phyloP scores from a whole-genome alignment of 2,113 vertebrate genomes.

The Gambusia holbrooki region DNA sequence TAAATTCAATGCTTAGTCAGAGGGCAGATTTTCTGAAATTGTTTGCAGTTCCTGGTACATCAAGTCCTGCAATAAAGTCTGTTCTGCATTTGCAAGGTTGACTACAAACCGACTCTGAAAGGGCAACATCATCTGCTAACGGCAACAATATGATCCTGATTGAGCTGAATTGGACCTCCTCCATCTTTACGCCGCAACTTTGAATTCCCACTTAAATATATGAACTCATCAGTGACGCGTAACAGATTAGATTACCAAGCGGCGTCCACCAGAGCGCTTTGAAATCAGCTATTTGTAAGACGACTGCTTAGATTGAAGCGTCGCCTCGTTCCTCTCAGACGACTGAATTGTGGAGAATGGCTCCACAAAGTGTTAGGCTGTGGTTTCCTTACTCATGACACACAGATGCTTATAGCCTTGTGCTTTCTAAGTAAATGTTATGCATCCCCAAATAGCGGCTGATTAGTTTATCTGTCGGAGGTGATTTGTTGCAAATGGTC shows the following conservation, averaged over 20 bases:
- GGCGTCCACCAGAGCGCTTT: background rate
- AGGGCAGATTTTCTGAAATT: background rate
- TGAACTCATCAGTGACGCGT: background rate
- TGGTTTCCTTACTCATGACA: slow-evolving; percentile 18
- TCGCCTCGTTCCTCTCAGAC: background rate
- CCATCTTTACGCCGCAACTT: background rate
- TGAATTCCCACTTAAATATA: background rate
- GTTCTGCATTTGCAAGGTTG: background rate
- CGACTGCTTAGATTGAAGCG: background rate
- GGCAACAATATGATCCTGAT: background rate
- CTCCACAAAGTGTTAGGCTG: background rate
- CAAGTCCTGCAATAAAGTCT: background rate
- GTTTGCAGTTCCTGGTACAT: background rate
- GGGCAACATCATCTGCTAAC: background rate
- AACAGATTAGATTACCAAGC: background rate
- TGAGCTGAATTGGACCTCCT: background rate
- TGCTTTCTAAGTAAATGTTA: slow-evolving; percentile 71
- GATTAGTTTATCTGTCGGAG: slow-evolving; percentile 70
- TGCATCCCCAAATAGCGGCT: slow-evolving; percentile 71
- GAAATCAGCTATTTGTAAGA: background rate
- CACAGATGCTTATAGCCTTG: slow-evolving; percentile 44
- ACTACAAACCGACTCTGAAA: background rate
- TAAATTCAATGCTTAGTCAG: background rate
- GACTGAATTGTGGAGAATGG: background rate
- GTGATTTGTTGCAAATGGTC: slow-evolving; percentile 72